Percentiles rank a stretch among this genome's conserved stretches.
phyloP scores from a whole-genome alignment of 2,797 vertebrate species.

The Anableps anableps region DNA sequence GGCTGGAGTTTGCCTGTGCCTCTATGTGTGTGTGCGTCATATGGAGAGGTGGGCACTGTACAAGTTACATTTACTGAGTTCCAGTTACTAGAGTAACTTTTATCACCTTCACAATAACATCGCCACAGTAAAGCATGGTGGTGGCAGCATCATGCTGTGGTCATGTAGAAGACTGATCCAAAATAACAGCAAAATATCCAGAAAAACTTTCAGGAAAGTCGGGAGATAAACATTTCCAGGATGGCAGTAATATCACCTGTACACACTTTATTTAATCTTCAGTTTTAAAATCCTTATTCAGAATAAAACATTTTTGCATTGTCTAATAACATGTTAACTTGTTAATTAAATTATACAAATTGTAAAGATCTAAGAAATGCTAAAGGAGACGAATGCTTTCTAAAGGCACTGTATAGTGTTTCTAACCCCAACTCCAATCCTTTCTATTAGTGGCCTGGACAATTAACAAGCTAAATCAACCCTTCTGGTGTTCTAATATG shows the following conservation, averaged over 20 bases:
- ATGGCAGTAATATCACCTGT: not conserved
- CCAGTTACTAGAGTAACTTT: not conserved
- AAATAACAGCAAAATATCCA: not conserved
- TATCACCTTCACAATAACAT: not conserved
- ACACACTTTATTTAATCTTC: not conserved
- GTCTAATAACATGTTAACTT: not conserved
- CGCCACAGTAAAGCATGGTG: not conserved
- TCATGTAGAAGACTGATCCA: not conserved
- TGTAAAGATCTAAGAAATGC: not conserved
- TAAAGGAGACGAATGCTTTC: not conserved
- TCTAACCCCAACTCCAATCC: not conserved
- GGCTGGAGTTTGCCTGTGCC: too few relatives aligned
- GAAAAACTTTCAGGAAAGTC: not conserved
- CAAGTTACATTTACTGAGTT: not conserved
- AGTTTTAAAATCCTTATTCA: not conserved
- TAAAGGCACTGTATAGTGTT: not conserved
- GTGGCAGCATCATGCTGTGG: not conserved
- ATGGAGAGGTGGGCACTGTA: too few relatives aligned
- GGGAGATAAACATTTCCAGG: not conserved
- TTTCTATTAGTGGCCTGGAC: not conserved
- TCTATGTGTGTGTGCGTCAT: not conserved
- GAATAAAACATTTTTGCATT: not conserved
- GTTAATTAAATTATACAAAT: not conserved
- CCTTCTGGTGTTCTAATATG: not conserved
- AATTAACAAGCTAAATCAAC: not conserved